Evolutionary conservation across 1,140 invertebrate species (phyloP), one percentile per base, ranked within the genome.

Genomic region (Drosophila albomicans): DNA sequence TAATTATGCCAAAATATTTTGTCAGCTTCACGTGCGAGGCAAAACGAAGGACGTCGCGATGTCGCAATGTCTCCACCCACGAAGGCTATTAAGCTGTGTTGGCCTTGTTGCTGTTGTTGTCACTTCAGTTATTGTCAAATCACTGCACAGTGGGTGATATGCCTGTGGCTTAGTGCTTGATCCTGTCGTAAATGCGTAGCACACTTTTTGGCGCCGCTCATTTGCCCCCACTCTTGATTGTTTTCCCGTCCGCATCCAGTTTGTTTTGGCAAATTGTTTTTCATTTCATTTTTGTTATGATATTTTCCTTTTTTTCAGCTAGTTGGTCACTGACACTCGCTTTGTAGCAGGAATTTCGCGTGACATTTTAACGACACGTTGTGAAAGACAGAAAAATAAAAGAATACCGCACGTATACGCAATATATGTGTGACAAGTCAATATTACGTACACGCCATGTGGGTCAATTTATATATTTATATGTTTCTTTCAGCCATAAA

Each of bases 1-100:
- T 87, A 88, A 87, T 87, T 87, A 87, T 89, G 84, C 58, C 63
- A 75, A 77, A 67, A 65, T 65, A 72, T 76, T 72, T 72, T 76
- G 56, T 72, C 48, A 72, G 68, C 68, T 72, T 76, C 62, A 62
- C 35, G 54, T 61, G 56, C n/a, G 5, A 62, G 8, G 16, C 28
- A 43, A 25, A 20, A 5, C 54, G 35, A 30, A 57, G 32, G 56
- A 45, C 32, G 62, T 38, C 38, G 57, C 56, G 46, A 35, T 59
- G 64, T 35, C 16, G 38, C 28, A 25, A 38, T 67, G 20, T 68
- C 54, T 67, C n/a, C n/a, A 10, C 11, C 28, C 16, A 45, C 52
- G 54, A 70, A 58, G 57, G 66, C 41, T 58, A 58, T 72, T 63
- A 63, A 70, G 58, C 41, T 38, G 30, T n/a, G 7, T 25, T 52